Evolutionary conservation across 2,797 vertebrate species (phyloP), one percentile per base, ranked within the genome.

Genomic region (Sparus aurata): DNA sequence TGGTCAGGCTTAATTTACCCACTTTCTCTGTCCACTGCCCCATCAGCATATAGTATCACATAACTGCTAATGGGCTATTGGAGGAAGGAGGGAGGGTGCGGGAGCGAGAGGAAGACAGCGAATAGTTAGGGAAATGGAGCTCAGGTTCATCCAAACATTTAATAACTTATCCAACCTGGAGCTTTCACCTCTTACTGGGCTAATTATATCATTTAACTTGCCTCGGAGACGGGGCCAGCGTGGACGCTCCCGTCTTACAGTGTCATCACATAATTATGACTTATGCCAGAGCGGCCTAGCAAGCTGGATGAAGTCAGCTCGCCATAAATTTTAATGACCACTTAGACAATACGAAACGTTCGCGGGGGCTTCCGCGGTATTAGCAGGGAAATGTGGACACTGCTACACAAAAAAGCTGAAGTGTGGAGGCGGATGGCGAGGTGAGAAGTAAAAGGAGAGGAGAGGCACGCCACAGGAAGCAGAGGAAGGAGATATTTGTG

Each of bases 61-160:
- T 94, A 94, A 94, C 94, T 92, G 91, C 91, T 93, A 94, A 94
- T 94, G 92, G 90, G 82, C 90, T 90, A 84, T 92, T 92, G 86
- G 92, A 75, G 88, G 83, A 59, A 77, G 87, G 49, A 72, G 79
- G 79, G 75, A 62, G 73, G 64, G 65, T 47, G 80, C 7, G 20
- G 52, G 83, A 61, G 73, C 1, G 65, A 59, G 87, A 66, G 79
- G 85, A 87, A 69, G 85, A 90, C 75, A 81, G 89, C 25, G 34
- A 52, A 79, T 91, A 91, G 91, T 92, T 91, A 91, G 90, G 92
- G 84, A 93, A 95, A 93, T 93, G 92, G 92, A 92, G 90, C 89
- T 92, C 88, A 89, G 91, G 94, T 95, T 94, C 93, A 94, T 93
- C 91, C 93, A 95, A 94, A 95, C 93, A 94, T 94, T 93, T 95